These are phyloP conservation scores for Cirrhinus mrigala DNA, from an alignment of 2,797 vertebrate species.

Conservation along the genomic window DNA sequence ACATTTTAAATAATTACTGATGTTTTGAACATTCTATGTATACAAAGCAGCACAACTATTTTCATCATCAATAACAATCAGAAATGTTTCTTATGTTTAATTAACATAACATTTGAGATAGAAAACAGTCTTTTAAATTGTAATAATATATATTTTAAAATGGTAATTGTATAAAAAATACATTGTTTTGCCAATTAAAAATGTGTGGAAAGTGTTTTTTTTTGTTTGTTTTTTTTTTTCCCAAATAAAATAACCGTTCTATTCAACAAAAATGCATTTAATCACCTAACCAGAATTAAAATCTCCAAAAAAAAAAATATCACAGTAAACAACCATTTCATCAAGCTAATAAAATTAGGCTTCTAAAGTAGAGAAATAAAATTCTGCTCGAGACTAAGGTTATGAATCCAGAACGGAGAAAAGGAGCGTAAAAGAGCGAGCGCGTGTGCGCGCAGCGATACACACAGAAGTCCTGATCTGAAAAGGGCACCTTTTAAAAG, in stretches of 20 bases:
- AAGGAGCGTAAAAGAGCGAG: not conserved
- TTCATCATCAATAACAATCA: too few species aligned
- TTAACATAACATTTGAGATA: too few species aligned
- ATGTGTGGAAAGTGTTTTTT: too few species aligned
- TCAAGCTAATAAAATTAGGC: not conserved
- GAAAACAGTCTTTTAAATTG: too few species aligned
- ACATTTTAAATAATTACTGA: too few species aligned
- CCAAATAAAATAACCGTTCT: not conserved
- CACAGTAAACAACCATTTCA: not conserved
- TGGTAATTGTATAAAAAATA: not conserved
- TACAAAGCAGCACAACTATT: not conserved
- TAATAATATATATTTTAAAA: not conserved
- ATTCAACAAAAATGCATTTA: not conserved
- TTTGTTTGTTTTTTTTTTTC: too few species aligned
- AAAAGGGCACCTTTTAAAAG: constrained; percentile 83
- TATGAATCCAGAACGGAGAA: not conserved
- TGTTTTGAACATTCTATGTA: too few species aligned
- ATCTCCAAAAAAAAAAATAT: not conserved
- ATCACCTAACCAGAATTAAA: not conserved
- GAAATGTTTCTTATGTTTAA: not conserved
- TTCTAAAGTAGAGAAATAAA: not conserved
- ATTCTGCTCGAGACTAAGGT: not conserved
- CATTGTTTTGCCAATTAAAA: too few species aligned
- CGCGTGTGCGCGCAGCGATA: not conserved
- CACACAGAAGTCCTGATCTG: constrained; percentile 67